phyloP scores from a whole-genome alignment of 2,797 vertebrate genomes.

The Ptychobarbus kaznakovi region DNA sequence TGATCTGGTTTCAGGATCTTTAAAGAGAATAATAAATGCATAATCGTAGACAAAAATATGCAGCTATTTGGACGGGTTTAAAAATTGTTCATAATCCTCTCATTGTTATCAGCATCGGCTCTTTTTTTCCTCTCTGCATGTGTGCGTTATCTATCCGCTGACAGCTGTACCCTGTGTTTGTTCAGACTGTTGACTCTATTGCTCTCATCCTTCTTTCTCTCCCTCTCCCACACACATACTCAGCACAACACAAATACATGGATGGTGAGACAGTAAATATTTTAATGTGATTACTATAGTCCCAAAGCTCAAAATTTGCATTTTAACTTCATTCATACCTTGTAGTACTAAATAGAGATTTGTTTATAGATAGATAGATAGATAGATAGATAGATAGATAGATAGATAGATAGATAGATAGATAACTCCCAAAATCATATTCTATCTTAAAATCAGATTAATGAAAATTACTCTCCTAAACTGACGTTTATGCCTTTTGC shows the following conservation, averaged over 20 bases:
- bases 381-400: not conserved
- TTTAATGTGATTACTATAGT: slow-evolving; percentile 77
- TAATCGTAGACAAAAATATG: not conserved
- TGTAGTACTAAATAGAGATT: slow-evolving; percentile 6
- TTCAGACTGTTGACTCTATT: slow-evolving; percentile 82
- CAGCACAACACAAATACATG: slow-evolving; percentile 58
- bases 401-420: not conserved
- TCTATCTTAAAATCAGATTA: slow-evolving; percentile 45
- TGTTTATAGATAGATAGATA: not conserved
- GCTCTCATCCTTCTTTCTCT: slow-evolving; percentile 65
- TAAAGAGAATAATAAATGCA: slow-evolving; percentile 47
- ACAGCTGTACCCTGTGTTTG: slow-evolving; percentile 85
- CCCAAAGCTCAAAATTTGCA: slow-evolving; percentile 54
- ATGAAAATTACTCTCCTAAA: slow-evolving; percentile 56
- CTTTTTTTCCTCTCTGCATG: slow-evolving; percentile 61
- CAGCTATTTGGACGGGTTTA: slow-evolving; percentile 30
- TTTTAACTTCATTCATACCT: slow-evolving; percentile 21
- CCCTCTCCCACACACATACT: slow-evolving; percentile 43
- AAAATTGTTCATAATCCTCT: slow-evolving; percentile 47
- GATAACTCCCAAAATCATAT: not conserved
- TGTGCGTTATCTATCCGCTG: slow-evolving; percentile 78
- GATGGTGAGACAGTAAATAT: slow-evolving; percentile 70
- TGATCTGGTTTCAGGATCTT: slow-evolving; percentile 61
- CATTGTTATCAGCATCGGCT: slow-evolving; percentile 57
- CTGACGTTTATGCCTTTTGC: slow-evolving; percentile 76